These are phyloP conservation scores for Drosophila pegasa DNA, from an alignment of 2,888 invertebrate species.

Conservation along the genomic window DNA sequence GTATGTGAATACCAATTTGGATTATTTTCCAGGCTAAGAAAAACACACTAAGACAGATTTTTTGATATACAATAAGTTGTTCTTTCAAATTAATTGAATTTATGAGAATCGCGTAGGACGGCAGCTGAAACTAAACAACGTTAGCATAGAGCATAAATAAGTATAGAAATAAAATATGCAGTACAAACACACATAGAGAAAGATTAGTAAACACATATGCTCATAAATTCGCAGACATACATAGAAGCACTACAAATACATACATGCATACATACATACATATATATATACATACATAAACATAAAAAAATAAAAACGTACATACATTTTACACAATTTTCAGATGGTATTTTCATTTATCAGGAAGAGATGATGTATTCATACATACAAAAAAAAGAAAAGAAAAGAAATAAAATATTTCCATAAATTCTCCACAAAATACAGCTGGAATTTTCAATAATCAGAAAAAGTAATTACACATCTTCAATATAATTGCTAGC, in stretches of 20 bases:
- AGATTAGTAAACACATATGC: neutral
- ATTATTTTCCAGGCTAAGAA: neutral
- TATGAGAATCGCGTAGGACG: no score
- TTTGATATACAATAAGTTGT: neutral
- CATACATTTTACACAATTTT: no score
- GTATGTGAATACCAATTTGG: neutral
- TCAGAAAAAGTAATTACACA: conserved; percentile 4
- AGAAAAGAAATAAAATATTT: neutral
- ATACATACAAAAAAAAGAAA: neutral
- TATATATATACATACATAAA: neutral
- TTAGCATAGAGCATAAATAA: neutral
- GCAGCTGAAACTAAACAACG: no score
- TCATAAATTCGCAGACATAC: no score
- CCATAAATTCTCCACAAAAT: neutral
- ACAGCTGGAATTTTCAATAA: neutral
- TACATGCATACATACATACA: neutral
- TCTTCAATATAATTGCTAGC: neutral
- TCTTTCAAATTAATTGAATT: neutral
- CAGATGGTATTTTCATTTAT: no score
- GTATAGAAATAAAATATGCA: neutral
- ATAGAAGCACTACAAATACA: neutral
- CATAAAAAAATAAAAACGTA: neutral
- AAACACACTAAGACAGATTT: no score
- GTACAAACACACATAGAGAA: neutral
- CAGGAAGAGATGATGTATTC: no score